phyloP scores from a whole-genome alignment of 2,888 invertebrate genomes.

The Rhaphigaster nebulosa region DNA sequence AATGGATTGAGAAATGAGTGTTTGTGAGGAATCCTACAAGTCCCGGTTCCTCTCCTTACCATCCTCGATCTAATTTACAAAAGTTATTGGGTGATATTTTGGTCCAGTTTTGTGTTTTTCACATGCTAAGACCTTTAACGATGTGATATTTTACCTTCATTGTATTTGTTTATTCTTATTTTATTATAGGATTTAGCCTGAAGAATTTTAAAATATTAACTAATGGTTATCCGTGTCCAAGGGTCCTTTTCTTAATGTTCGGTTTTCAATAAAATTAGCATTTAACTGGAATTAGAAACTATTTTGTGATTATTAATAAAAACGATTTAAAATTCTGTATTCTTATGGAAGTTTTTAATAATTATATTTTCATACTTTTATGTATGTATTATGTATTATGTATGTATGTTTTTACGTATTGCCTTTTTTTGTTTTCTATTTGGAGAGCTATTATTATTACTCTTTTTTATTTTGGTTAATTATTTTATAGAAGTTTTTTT shows the following conservation, averaged over 20 bases:
- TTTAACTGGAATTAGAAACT: neutral
- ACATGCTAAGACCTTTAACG: neutral
- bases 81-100: conserved; percentile 10
- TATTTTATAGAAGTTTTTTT: no score
- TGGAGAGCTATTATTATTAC: no score
- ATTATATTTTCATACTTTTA: no score
- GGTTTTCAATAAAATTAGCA: neutral
- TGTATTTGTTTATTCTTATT: neutral
- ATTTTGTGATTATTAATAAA: no score
- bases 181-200: neutral
- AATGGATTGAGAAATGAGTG: conserved; percentile 21
- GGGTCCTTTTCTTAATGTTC: neutral
- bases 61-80: neutral
- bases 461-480: no score
- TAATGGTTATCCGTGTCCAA: neutral
- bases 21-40: conserved; percentile 1
- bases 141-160: neutral
- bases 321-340: no score
- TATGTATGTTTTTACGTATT: no score
- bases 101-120: neutral
- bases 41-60: neutral
- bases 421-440: no score
- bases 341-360: no score
- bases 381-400: no score
- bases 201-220: no score